phyloP scores from a whole-genome alignment of 2,113 vertebrate genomes.

The Macquaria australasica region DNA sequence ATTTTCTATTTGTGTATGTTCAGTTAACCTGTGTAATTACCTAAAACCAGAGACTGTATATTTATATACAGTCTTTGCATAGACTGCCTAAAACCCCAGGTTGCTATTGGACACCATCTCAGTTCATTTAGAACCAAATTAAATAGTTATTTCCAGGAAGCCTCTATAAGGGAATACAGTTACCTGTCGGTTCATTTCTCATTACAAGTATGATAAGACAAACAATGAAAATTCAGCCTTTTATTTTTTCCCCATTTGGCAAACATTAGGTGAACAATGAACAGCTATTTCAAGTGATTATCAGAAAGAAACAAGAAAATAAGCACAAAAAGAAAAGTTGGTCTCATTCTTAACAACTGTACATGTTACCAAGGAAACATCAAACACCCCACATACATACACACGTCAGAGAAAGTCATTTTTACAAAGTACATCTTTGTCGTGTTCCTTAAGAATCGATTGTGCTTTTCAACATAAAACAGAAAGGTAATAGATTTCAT shows the following conservation, averaged over 20 bases:
- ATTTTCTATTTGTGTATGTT: no score
- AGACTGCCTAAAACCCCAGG: no score
- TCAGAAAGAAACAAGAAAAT: constrained; percentile 29
- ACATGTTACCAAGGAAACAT: constrained; percentile 19
- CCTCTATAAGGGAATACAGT: no score
- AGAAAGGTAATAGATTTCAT: constrained; percentile 11
- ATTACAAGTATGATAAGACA: not conserved
- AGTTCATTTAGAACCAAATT: not conserved
- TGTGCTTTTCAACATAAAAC: constrained; percentile 42
- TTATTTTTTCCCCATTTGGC: constrained; percentile 52
- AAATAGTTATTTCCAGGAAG: not conserved
- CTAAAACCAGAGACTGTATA: no score
- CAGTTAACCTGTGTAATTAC: not conserved
- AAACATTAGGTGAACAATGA: constrained; percentile 46
- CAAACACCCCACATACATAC: not conserved
- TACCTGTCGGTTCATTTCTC: not conserved
- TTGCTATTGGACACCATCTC: not conserved
- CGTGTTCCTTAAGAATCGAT: not conserved
- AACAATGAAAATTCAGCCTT: constrained; percentile 22
- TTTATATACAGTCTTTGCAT: no score
- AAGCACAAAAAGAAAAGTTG: constrained; percentile 4
- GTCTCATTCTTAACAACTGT: not conserved
- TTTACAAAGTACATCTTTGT: not conserved
- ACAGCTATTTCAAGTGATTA: constrained; percentile 60
- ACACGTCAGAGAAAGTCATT: not conserved